Conservation (phyloP, 2,888 invertebrate genomes). For the Choristoneura rosaceana region DNA sequence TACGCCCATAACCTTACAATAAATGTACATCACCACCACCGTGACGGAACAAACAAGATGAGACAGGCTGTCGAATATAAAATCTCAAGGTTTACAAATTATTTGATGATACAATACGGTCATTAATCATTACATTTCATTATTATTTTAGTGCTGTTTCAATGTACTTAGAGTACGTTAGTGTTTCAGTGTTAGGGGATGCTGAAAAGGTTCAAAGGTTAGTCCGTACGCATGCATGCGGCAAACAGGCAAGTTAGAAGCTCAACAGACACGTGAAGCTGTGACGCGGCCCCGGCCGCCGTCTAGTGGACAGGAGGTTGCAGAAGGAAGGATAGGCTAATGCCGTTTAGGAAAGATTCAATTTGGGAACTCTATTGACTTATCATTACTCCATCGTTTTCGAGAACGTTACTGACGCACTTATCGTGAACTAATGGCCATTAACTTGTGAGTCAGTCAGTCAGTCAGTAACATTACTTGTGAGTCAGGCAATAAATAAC, state of each 20-base stretch:
- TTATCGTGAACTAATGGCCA: not conserved
- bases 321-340: slow-evolving; percentile 5
- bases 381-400: not conserved
- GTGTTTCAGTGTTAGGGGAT: slow-evolving; percentile 76
- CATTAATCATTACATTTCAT: slow-evolving; percentile 44
- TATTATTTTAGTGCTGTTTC: slow-evolving; percentile 53
- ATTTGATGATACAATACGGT: slow-evolving; percentile 41
- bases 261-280: slow-evolving; percentile 63
- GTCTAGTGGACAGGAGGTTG: slow-evolving; percentile 42
- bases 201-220: slow-evolving; percentile 84
- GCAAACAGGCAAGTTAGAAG: slow-evolving; percentile 78
- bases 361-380: not conserved
- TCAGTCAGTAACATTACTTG: too few relatives aligned
- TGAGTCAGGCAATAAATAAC: too few relatives aligned
- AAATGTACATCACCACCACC: slow-evolving; percentile 56
- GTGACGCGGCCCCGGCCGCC: slow-evolving; percentile 65
- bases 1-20: slow-evolving; percentile 51
- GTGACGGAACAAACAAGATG: slow-evolving; percentile 59
- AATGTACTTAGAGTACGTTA: slow-evolving; percentile 58
- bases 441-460: too few relatives aligned
- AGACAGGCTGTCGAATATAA: slow-evolving; percentile 60
- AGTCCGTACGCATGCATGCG: slow-evolving; percentile 82
- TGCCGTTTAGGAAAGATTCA: not conserved
- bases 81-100: slow-evolving; percentile 42
- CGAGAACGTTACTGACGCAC: not conserved